phyloP scores from a whole-genome alignment of 2,888 invertebrate species.

The Listrodromus nycthemerus region DNA sequence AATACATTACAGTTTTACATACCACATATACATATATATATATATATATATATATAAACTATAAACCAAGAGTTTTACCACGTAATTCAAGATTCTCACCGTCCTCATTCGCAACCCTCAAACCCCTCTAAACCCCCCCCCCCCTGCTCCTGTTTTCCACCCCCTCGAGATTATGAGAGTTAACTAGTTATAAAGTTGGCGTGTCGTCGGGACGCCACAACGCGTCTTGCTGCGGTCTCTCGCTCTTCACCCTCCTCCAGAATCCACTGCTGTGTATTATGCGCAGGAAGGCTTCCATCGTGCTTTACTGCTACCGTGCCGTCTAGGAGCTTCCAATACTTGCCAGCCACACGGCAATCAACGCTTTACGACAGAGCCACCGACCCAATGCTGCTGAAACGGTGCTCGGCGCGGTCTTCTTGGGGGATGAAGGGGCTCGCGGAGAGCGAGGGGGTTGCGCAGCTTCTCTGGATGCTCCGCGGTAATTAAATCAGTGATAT shows the following conservation, averaged over 20 bases:
- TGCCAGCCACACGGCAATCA: slow-evolving; percentile 50
- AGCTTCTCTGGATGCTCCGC: slow-evolving; percentile 68
- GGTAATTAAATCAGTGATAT: slow-evolving; percentile 71
- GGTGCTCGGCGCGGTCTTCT: background rate
- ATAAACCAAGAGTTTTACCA: slow-evolving; percentile 35
- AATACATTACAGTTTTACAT: slow-evolving; percentile 27
- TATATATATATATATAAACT: slow-evolving; percentile 19
- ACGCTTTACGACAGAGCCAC: slow-evolving; percentile 48
- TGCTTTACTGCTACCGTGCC: slow-evolving; percentile 10
- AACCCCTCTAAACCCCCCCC: slow-evolving; percentile 9
- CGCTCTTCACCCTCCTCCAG: slow-evolving; percentile 10
- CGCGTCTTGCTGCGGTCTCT: slow-evolving; percentile 46
- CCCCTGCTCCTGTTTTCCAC: background rate
- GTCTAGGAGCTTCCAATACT: slow-evolving; percentile 56
- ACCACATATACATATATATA: slow-evolving; percentile 5
- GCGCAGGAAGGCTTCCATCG: slow-evolving; percentile 3
- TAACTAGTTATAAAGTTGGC: slow-evolving; percentile 65
- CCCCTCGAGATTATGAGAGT: slow-evolving; percentile 55
- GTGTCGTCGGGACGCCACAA: slow-evolving; percentile 56
- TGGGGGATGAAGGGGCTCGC: background rate
- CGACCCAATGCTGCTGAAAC: background rate
- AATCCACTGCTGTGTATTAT: slow-evolving; percentile 21
- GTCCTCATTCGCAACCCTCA: slow-evolving; percentile 41
- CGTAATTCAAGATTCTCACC: slow-evolving; percentile 45
- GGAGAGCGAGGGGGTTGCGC: slow-evolving; percentile 35